These are phyloP conservation scores for Dichetophora obliterata DNA, from an alignment of 2,888 invertebrate genomes.

Conservation along the genomic window DNA sequence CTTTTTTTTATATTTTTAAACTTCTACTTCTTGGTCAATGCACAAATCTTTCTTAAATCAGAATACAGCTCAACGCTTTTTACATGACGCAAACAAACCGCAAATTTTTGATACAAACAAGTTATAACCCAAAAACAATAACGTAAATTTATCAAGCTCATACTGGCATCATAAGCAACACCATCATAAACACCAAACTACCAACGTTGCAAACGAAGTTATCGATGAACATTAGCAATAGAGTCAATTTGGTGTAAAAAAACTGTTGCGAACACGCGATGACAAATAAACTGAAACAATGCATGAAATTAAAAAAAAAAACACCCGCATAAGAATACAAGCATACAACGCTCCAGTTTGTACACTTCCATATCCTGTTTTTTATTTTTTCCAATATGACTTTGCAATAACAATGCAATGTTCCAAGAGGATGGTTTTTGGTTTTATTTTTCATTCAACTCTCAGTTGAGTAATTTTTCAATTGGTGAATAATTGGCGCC, in stretches of 20 bases:
- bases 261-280: conserved; percentile 26
- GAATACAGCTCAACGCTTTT: no score
- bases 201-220: conserved; percentile 22
- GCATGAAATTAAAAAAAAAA: conserved; percentile 32
- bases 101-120: not conserved
- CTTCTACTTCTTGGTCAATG: no score
- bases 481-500: conserved; percentile 68
- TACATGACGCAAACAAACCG: no score
- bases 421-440: not conserved
- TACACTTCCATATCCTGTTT: conserved; percentile 4
- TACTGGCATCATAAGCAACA: not conserved
- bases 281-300: conserved; percentile 24
- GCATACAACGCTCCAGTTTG: conserved; percentile 27
- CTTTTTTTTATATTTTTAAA: no score
- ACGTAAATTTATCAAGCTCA: conserved; percentile 9
- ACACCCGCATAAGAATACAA: conserved; percentile 27
- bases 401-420: conserved; percentile 16
- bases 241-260: conserved; percentile 45
- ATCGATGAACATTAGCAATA: conserved; percentile 39
- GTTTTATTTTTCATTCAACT: conserved; percentile 45
- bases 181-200: not conserved
- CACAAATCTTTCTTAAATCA: no score
- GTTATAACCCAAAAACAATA: conserved; percentile 9
- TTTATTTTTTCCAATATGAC: not conserved
- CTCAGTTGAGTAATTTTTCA: conserved; percentile 68